A percentile compares a stretch with the other conserved stretches of the same genome.
Conservation (phyloP, 2,888 invertebrate species). For the Eurytoma adleriae region DNA sequence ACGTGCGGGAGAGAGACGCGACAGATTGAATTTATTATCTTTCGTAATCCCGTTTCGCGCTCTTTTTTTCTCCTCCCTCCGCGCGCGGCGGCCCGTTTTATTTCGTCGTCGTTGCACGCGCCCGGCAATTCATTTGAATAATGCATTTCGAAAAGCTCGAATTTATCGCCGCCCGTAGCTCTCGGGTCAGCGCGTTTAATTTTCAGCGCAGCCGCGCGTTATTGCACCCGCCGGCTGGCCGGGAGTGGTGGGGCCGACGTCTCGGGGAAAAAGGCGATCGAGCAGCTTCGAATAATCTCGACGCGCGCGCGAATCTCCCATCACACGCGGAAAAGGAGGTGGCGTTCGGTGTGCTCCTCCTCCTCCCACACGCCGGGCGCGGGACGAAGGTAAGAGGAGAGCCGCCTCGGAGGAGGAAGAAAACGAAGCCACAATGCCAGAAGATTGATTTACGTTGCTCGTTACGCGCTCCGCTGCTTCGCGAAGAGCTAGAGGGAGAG, state of each 20-base stretch:
- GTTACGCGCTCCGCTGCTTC: slow-evolving; percentile 75
- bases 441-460: slow-evolving; percentile 76
- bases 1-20: slow-evolving; percentile 15
- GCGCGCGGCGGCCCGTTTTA: slow-evolving; percentile 3
- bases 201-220: neutral
- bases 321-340: slow-evolving; percentile 39
- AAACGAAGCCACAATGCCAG: slow-evolving; percentile 72
- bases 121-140: slow-evolving; percentile 55
- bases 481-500: slow-evolving; percentile 12
- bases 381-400: neutral
- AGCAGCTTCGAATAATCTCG: slow-evolving; percentile 7
- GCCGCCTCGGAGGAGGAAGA: slow-evolving; percentile 20
- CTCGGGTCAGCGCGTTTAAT: slow-evolving; percentile 52
- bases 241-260: neutral
- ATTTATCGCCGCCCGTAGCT: slow-evolving; percentile 33
- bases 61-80: slow-evolving; percentile 6
- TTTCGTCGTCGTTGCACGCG: slow-evolving; percentile 17
- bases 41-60: slow-evolving; percentile 48
- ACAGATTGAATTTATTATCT: slow-evolving; percentile 54
- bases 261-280: neutral
- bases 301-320: slow-evolving; percentile 45
- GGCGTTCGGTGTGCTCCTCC: neutral
- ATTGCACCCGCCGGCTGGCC: neutral
- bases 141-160: slow-evolving; percentile 54
- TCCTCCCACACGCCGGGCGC: neutral